Conservation (phyloP, 2,113 vertebrate genomes). For the Tricholaema leucomelas region DNA sequence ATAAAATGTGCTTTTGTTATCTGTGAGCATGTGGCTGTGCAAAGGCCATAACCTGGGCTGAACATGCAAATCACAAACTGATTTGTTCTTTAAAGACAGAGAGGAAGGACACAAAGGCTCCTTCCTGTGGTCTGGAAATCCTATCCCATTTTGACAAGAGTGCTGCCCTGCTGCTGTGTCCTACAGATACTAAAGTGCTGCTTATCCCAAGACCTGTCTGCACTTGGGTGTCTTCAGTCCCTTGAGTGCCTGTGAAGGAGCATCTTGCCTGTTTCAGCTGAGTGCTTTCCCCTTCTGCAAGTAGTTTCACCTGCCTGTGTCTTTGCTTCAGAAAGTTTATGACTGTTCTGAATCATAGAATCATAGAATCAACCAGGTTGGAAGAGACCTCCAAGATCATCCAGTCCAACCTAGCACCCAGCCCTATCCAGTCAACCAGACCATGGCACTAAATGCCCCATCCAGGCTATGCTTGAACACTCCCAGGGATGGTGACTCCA, state of each 20-base stretch:
- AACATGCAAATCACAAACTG: not conserved
- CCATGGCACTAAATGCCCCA: too few relatives aligned
- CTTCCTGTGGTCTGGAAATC: not conserved
- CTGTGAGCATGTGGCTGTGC: not conserved
- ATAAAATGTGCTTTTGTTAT: fast-evolving
- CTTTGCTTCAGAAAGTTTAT: not conserved
- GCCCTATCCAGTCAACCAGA: too few relatives aligned
- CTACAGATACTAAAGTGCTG: not conserved
- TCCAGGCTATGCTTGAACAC: too few relatives aligned
- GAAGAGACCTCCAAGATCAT: too few relatives aligned
- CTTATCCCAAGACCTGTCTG: not conserved
- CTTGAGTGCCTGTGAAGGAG: fast-evolving
- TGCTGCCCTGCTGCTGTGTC: not conserved
- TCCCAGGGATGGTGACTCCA: too few relatives aligned
- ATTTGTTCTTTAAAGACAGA: not conserved
- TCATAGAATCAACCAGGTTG: too few relatives aligned
- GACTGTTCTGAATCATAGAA: too few relatives aligned
- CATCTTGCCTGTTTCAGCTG: not conserved
- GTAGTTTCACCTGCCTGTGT: not conserved
- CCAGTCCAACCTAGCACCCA: too few relatives aligned
- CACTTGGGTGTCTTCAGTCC: not conserved
- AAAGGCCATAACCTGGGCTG: not conserved
- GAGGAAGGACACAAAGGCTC: not conserved
- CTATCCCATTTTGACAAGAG: not conserved
- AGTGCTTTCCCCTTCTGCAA: not conserved